These are phyloP conservation scores for Megaptera novaeangliae DNA, from an alignment of 2,113 vertebrate species.

Conservation along the genomic window DNA sequence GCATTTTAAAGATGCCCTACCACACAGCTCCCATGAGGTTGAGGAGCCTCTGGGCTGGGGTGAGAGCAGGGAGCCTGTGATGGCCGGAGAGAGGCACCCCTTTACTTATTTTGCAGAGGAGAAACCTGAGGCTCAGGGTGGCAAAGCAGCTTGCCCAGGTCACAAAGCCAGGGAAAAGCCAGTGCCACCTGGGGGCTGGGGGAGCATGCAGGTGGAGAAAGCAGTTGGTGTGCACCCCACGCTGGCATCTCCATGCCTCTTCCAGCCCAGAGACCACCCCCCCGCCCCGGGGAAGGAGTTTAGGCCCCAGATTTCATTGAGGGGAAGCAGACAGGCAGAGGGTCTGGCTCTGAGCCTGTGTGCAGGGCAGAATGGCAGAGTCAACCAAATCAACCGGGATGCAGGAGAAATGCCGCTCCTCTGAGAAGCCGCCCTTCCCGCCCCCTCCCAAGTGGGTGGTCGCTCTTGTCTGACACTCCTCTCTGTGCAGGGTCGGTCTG, in stretches of 20 bases:
- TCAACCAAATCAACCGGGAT: background rate
- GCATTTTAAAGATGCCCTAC: background rate
- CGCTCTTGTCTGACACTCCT: background rate
- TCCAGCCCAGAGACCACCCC: background rate
- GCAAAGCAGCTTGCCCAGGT: background rate
- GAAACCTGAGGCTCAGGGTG: background rate
- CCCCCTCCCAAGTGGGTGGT: background rate
- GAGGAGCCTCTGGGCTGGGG: background rate
- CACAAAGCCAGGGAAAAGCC: background rate
- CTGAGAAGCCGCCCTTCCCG: background rate
- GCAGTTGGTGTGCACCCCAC: fast-evolving
- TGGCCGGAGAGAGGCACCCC: background rate
- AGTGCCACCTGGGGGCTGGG: background rate
- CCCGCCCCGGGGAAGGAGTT: background rate
- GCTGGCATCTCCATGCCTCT: fast-evolving
- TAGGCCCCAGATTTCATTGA: background rate
- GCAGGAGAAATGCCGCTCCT: background rate
- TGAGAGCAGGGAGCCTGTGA: background rate
- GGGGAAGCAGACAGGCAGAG: background rate
- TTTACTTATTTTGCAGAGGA: background rate
- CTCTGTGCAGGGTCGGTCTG: constrained; percentile 46
- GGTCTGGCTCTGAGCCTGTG: background rate
- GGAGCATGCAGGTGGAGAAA: background rate
- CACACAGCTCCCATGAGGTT: fast-evolving
- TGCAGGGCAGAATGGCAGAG: background rate